Evolutionary conservation across 2,888 invertebrate species (phyloP).

Genomic region (Branchinecta sandiegonensis): DNA sequence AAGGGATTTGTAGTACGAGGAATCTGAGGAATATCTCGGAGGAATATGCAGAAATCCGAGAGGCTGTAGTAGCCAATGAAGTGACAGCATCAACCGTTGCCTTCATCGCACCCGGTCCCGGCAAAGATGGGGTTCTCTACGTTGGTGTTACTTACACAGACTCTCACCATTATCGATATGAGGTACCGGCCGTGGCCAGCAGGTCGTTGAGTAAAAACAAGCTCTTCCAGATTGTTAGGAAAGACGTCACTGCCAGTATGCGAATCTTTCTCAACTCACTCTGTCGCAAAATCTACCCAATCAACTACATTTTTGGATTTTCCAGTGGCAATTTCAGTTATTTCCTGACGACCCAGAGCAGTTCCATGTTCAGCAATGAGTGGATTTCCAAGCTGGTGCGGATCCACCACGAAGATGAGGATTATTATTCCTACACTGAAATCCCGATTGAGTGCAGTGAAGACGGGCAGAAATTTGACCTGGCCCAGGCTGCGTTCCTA

Average conservation of each 20-base stretch:
- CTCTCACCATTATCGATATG: constrained; percentile 77
- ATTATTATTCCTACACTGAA: constrained; percentile 95
- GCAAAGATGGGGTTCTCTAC: constrained; percentile 70
- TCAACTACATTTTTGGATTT: constrained; percentile 92
- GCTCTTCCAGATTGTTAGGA: constrained; percentile 78
- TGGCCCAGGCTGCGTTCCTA: constrained; percentile 85
- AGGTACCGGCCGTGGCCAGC: constrained; percentile 84
- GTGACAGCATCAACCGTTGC: constrained; percentile 86
- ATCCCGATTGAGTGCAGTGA: constrained; percentile 73
- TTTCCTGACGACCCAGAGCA: constrained; percentile 83
- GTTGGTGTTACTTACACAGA: constrained; percentile 68
- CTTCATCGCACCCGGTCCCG: constrained; percentile 88
- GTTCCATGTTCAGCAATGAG: constrained; percentile 45
- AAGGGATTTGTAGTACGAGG: constrained; percentile 30
- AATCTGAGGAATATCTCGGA: constrained; percentile 66
- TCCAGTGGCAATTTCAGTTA: constrained; percentile 90
- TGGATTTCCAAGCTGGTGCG: constrained; percentile 56
- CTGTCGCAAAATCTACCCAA: constrained; percentile 77
- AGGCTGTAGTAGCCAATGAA: constrained; percentile 90
- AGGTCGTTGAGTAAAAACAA: constrained; percentile 70
- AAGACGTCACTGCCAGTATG: constrained; percentile 72
- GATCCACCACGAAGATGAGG: constrained; percentile 85
- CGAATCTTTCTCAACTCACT: constrained; percentile 80
- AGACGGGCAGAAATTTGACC: constrained; percentile 61
- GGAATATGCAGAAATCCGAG: constrained; percentile 58